Evolutionary conservation across 2,888 invertebrate species (phyloP).

Genomic region (Rosalia funebris): DNA sequence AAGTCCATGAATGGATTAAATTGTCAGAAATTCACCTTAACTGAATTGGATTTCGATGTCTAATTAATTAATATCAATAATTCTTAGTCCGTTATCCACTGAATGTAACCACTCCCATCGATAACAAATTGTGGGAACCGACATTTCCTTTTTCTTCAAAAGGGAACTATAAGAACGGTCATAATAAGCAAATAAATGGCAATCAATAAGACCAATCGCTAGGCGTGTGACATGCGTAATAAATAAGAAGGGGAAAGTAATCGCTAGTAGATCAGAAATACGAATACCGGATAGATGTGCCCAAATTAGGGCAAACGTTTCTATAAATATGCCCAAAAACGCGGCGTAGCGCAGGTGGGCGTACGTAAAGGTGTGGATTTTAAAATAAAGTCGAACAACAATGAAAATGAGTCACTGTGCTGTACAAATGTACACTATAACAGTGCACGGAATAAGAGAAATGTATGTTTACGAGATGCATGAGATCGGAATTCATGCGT

Average conservation of each 20-base stretch:
- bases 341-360: neutral
- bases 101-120: too few species aligned
- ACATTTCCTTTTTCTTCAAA: too few species aligned
- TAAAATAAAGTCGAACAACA: neutral
- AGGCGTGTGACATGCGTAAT: neutral
- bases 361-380: neutral
- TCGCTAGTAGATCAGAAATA: neutral
- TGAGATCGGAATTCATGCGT: too few species aligned
- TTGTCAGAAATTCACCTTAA: too few species aligned
- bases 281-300: neutral
- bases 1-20: too few species aligned
- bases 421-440: too few species aligned
- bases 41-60: too few species aligned
- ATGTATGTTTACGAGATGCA: neutral
- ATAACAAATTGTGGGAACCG: too few species aligned
- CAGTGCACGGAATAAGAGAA: neutral
- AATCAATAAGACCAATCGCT: neutral
- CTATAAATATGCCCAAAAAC: neutral
- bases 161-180: too few species aligned
- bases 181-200: too few species aligned
- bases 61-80: too few species aligned
- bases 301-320: neutral
- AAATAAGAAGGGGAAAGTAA: neutral
- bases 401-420: neutral
- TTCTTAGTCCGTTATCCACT: too few species aligned